phyloP scores from a whole-genome alignment of 2,113 vertebrate species.

The Anseranas semipalmata region DNA sequence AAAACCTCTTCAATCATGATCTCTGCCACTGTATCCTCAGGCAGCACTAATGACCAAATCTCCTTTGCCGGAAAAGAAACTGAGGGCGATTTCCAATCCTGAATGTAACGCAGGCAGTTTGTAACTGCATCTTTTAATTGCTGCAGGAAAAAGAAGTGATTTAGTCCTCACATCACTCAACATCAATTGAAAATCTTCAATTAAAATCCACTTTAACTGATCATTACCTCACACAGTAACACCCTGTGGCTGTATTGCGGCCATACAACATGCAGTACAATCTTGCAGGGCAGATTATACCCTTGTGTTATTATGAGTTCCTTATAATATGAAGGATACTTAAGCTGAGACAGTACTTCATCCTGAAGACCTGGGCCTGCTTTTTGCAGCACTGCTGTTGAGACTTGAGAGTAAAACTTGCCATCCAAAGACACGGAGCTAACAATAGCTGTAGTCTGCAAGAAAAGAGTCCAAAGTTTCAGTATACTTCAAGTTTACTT shows the following conservation, averaged over 20 bases:
- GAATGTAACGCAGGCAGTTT: conserved; percentile 47
- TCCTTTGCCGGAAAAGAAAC: conserved; percentile 85
- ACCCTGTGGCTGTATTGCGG: accelerated
- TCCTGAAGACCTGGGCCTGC: conserved; percentile 53
- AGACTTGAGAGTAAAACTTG: background rate
- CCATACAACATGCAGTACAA: conserved; percentile 75
- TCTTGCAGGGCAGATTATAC: background rate
- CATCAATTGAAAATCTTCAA: background rate
- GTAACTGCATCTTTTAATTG: conserved; percentile 11
- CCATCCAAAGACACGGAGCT: background rate
- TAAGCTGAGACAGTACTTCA: background rate
- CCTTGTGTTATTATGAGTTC: conserved; percentile 42
- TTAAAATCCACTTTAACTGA: background rate
- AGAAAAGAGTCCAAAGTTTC: conserved; percentile 12
- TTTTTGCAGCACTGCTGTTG: conserved; percentile 51
- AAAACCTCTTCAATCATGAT: conserved; percentile 73
- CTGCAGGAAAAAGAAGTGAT: conserved; percentile 65
- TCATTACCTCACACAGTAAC: conserved; percentile 10
- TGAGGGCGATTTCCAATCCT: background rate
- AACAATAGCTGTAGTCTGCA: conserved; percentile 83
- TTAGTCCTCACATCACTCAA: background rate
- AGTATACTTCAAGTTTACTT: background rate
- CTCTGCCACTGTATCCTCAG: conserved; percentile 3
- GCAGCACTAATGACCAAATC: conserved; percentile 32
- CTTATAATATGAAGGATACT: accelerated